These are phyloP conservation scores for Oncopeltus fasciatus DNA, from an alignment of 1,140 invertebrate genomes.

Conservation along the genomic window DNA sequence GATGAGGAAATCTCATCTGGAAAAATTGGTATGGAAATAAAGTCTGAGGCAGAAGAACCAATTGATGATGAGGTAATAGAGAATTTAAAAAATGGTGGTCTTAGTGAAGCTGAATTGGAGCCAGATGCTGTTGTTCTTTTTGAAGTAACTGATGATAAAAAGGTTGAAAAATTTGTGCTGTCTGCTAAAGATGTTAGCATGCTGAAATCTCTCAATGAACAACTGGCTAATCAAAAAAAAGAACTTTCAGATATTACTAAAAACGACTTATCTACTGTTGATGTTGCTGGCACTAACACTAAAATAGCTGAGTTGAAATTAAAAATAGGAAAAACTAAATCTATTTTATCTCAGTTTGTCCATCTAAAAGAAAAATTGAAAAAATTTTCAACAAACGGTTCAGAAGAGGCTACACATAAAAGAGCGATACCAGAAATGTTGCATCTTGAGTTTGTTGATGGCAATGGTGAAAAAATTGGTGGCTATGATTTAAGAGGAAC, in stretches of 20 bases:
- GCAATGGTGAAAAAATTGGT: conserved; percentile 22
- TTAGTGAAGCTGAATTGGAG: conserved; percentile 21
- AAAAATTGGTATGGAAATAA: neutral
- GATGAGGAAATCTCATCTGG: conserved; percentile 2
- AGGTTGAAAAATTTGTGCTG: conserved; percentile 26
- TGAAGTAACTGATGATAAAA: conserved; percentile 24
- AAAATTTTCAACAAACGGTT: conserved; percentile 9
- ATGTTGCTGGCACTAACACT: conserved; percentile 19
- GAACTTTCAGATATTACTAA: conserved; percentile 14
- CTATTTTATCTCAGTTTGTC: conserved; percentile 21
- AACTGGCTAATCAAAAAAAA: conserved; percentile 20
- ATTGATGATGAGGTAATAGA: conserved; percentile 21
- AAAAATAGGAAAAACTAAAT: conserved; percentile 20
- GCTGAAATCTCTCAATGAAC: conserved; percentile 22
- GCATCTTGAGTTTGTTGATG: conserved; percentile 22
- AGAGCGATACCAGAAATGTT: conserved; percentile 19
- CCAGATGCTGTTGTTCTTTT: conserved; percentile 26
- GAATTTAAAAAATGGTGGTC: conserved; percentile 18
- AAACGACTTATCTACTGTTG: conserved; percentile 14
- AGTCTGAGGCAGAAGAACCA: conserved; percentile 11
- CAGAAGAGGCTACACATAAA: neutral
- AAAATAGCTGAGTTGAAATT: conserved; percentile 23
- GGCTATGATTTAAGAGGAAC: conserved; percentile 21
- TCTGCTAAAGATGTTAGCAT: conserved; percentile 25
- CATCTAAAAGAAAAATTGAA: conserved; percentile 17